Base-by-base conservation (phyloP, 2,113 vertebrate genomes). In the Limanda limanda region DNA sequence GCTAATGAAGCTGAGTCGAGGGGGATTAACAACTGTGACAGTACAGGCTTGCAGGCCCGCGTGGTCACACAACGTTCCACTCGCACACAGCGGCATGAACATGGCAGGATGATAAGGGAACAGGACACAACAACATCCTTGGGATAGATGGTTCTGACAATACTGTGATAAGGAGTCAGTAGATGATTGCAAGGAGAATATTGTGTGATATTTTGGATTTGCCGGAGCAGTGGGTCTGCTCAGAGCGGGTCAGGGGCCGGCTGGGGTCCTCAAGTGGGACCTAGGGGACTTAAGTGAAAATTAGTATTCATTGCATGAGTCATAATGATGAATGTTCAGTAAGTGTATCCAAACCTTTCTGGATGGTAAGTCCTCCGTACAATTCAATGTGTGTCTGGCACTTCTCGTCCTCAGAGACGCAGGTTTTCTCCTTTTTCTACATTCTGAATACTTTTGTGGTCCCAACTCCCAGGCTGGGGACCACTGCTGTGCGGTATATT, bases 1-100 rank as follows among this genome's bases (percentile, higher is more conserved):
- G 86, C 73, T 90, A 89, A 91, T 89, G 67, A 87, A 63, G 25
- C 78, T 71, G 81, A 47, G 85, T 90, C 48, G 23, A 76, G 72
- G 79, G 78, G 74, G 89, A 92, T 93, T 91, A 89, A 78, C 86
- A 81, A 75, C 66, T 59, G 68, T 85, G 86, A 79, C 85, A 83
- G 89, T 52, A 71, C 68, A 69, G 76, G 86, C 79, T 90, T 76
- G 85, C 59, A 78, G 76, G 76, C 82, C 77, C 56, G 71, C 25
- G 31, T 69, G 64, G 71, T 60, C 67, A 25, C 71, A 77, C 67
- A 59, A 5, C 47, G 31, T 81, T 78, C 56, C 77, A 52, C 71
- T 61, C 48, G 68, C 52, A 15, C 68, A 77, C 54, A 20, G 73
- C 78, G 47, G 68, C 24, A 27, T 72, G 69, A 71, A 71, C 47